Evolutionary conservation across 2,797 vertebrate species (phyloP).

Genomic region (Danio jaintianensis): DNA sequence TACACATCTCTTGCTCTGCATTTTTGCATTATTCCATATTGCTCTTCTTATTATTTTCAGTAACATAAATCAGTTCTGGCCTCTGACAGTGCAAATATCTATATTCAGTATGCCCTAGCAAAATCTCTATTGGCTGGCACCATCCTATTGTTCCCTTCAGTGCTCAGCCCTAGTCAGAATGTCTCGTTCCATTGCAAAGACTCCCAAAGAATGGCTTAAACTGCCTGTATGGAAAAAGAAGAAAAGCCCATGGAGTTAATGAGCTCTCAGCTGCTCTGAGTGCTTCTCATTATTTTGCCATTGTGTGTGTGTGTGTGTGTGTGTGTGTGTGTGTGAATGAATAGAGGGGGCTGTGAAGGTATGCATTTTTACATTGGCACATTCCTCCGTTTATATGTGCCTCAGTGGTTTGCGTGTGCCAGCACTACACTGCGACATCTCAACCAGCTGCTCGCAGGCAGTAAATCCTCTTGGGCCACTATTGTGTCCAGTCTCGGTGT

Average conservation of each 20-base stretch:
- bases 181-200: slow-evolving; percentile 44
- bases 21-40: background rate
- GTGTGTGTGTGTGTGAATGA: slow-evolving; percentile 26
- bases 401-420: slow-evolving; percentile 30
- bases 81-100: background rate
- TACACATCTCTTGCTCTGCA: too few relatives aligned
- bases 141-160: background rate
- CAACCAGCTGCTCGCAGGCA: slow-evolving; percentile 60
- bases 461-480: slow-evolving; percentile 55
- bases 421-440: slow-evolving; percentile 55
- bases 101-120: background rate
- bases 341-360: slow-evolving; percentile 21
- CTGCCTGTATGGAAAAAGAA: slow-evolving; percentile 38
- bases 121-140: background rate
- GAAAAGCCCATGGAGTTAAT: slow-evolving; percentile 47
- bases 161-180: background rate
- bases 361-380: background rate
- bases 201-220: slow-evolving; percentile 40
- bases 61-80: background rate
- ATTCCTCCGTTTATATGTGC: slow-evolving; percentile 31
- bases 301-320: slow-evolving; percentile 41
- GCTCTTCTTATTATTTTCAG: background rate
- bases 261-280: slow-evolving; percentile 53
- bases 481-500: slow-evolving; percentile 55
- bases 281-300: slow-evolving; percentile 58